These are phyloP conservation scores for Cydia strobilella DNA, from an alignment of 1,140 invertebrate species.

Conservation along the genomic window DNA sequence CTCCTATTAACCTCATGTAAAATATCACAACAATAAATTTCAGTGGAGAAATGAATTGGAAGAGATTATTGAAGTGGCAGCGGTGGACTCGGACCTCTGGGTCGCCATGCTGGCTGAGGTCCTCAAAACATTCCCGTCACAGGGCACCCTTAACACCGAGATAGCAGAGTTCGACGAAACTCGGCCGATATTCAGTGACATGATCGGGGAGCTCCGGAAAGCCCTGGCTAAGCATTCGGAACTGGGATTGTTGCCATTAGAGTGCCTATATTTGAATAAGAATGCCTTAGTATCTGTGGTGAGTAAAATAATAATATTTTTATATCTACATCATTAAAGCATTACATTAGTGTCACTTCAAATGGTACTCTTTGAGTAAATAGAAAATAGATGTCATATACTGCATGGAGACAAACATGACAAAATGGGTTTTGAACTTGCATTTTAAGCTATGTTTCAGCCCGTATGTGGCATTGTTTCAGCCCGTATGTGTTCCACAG, in stretches of 20 bases:
- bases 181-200: conserved; percentile 92
- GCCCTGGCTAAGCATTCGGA: conserved; percentile 93
- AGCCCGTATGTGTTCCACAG: no score
- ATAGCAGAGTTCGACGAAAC: conserved; percentile 92
- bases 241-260: conserved; percentile 93
- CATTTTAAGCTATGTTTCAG: no score
- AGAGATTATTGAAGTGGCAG: conserved; percentile 95
- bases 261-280: conserved; percentile 98
- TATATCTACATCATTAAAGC: not conserved
- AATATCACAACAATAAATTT: conserved; percentile 56
- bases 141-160: conserved; percentile 93
- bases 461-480: no score
- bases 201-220: conserved; percentile 93
- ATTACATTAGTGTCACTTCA: no score
- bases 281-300: conserved; percentile 93
- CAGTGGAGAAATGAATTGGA: conserved; percentile 96
- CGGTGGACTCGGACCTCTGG: conserved; percentile 96
- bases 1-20: not conserved
- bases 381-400: no score
- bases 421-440: no score
- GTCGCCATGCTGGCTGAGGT: conserved; percentile 98
- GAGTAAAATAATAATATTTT: conserved; percentile 61
- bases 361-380: no score
- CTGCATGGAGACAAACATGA: no score
- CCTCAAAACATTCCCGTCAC: conserved; percentile 94